These are phyloP conservation scores for Struthidea cinerea DNA, from an alignment of 2,113 vertebrate species.

Conservation along the genomic window DNA sequence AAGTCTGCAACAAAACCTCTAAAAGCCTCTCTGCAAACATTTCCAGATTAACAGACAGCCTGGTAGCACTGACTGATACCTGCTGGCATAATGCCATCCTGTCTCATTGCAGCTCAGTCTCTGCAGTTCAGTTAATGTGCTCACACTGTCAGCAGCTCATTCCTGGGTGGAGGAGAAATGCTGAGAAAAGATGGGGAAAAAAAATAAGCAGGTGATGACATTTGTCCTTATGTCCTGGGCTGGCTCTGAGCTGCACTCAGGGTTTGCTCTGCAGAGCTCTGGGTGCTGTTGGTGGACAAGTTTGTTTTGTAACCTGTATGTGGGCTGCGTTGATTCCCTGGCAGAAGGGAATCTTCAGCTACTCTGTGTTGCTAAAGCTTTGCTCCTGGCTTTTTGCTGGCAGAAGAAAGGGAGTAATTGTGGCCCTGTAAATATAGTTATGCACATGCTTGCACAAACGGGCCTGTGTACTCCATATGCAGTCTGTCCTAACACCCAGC, in stretches of 20 bases:
- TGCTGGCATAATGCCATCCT: not conserved
- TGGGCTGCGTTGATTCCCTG: conserved; percentile 3
- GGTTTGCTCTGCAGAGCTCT: not conserved
- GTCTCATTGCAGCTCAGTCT: not conserved
- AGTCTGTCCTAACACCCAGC: conserved; percentile 20
- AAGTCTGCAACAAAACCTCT: not conserved
- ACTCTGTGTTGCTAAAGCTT: not conserved
- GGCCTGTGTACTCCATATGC: not conserved
- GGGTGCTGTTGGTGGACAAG: conserved; percentile 1
- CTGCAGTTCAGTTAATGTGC: not conserved
- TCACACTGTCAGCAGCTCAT: not conserved
- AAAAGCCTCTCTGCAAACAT: not conserved
- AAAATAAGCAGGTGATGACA: not conserved
- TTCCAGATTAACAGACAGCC: not conserved
- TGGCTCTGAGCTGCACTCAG: not conserved
- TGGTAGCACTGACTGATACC: not conserved
- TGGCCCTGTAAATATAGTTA: conserved; percentile 53
- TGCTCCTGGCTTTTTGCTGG: conserved; percentile 43
- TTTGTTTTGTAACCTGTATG: conserved; percentile 40
- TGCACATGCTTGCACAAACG: conserved; percentile 53
- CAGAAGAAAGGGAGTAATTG: conserved; percentile 50
- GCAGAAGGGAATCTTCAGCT: conserved; percentile 29
- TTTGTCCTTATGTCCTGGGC: not conserved
- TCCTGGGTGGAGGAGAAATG: not conserved
- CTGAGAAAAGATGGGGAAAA: not conserved